These are phyloP conservation scores for Pipistrellus pipistrellus DNA, from an alignment of 2,797 vertebrate species.

Conservation along the genomic window DNA sequence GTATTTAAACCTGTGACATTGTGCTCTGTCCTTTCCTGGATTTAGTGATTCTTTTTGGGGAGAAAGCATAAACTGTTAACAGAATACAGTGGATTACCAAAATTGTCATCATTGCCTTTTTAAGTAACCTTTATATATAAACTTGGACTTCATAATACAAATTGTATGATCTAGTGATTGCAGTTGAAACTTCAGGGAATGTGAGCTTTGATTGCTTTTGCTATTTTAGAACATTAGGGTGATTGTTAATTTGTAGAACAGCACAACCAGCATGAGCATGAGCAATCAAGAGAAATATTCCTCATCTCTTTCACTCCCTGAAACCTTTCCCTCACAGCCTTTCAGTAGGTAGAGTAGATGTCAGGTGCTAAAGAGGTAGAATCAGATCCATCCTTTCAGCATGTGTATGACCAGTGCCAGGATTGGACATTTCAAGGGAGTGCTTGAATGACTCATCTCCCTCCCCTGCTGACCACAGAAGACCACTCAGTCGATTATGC, in stretches of 20 bases:
- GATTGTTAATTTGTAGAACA: neutral
- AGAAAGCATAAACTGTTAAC: neutral
- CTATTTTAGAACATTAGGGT: neutral
- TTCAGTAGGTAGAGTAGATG: neutral
- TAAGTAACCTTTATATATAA: neutral
- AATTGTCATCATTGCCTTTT: neutral
- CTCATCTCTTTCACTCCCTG: neutral
- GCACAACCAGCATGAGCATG: neutral
- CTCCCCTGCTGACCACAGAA: neutral
- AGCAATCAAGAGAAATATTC: neutral
- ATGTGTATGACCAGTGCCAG: neutral
- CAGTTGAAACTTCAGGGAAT: neutral
- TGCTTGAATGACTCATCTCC: neutral
- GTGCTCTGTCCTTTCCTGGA: neutral
- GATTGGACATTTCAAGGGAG: neutral
- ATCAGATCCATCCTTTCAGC: neutral
- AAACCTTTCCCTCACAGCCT: neutral
- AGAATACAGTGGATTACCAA: neutral
- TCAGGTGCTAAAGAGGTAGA: neutral
- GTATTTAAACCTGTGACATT: neutral
- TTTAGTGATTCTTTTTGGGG: neutral
- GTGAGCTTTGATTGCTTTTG: neutral
- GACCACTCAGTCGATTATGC: neutral
- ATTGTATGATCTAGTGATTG: neutral
- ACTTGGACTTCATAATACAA: constrained; percentile 23